Evolutionary conservation across 2,113 vertebrate species (phyloP), one percentile per base, ranked within the genome.

Genomic region (Urocitellus parryii): DNA sequence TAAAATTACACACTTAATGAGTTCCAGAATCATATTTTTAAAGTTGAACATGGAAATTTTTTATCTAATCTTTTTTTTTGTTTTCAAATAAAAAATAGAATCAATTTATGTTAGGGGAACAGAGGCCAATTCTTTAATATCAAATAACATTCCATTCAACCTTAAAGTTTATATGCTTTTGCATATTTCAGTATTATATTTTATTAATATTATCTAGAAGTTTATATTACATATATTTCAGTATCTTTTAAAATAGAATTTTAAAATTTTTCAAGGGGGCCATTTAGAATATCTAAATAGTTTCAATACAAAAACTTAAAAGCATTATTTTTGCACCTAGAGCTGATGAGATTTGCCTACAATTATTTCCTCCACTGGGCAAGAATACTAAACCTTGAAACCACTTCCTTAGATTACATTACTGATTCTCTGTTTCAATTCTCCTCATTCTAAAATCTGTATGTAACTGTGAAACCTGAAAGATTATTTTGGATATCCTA

Each of bases 401-500:
- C 76, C n/a, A 87, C 25, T 86, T 29, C 29, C 79, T 95, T 93
- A 74, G 63, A 72, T 93, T 76, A 97, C 91, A 67, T 76, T 5
- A 72, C 9, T 67, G 73, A 56, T 82, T 53, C 83, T 89, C 39
- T 72, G 34, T 25, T 70, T 84, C 7, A 83, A 18, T 93, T 95
- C 42, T 94, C n/a, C 81, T 74, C 39, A 70, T 79, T 89, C 34
- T 74, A 76, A 32, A 92, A 89, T 70, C 74, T 14, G 9, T 27
- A 16, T 34, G 2, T 63, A 76, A 24, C 37, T 82, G 32, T 67
- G 65, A 88, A 65, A 58, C 39, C 29, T 95, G 48, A 68, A 93
- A 84, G n/a, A 76, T 96, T 70, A 56, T 65, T 90, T 91, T 53
- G 4, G 48, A 92, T 82, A 94, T 82, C 42, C 32, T 88, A 39